These are phyloP conservation scores for Dolichoris vasculosae DNA, from an alignment of 1,140 invertebrate genomes.

Conservation along the genomic window DNA sequence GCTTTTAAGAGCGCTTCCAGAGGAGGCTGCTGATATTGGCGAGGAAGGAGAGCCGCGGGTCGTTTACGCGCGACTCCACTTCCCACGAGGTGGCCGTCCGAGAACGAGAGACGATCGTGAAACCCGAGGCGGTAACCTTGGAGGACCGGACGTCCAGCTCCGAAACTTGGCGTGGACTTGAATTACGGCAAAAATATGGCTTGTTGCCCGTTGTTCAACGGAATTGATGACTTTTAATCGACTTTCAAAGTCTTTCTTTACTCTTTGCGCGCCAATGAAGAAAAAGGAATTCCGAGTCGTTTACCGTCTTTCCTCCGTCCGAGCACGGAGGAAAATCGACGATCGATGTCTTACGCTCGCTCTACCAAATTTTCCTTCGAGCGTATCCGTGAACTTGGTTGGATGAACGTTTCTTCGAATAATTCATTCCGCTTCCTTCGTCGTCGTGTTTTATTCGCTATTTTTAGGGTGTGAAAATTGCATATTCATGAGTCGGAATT, in stretches of 20 bases:
- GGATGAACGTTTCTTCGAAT: too few species aligned
- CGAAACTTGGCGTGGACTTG: neutral
- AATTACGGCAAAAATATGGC: conserved; percentile 5
- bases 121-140: neutral
- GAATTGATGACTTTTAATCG: neutral
- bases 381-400: too few species aligned
- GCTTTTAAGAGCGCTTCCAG: neutral
- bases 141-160: conserved; percentile 14
- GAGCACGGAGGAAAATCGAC: too few species aligned
- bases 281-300: too few species aligned
- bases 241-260: neutral
- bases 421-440: too few species aligned
- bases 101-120: neutral
- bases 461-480: too few species aligned
- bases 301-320: too few species aligned
- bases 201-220: neutral
- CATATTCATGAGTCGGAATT: too few species aligned
- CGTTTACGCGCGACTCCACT: neutral
- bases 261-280: too few species aligned
- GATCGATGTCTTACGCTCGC: too few species aligned
- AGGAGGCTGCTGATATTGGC: neutral
- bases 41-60: neutral
- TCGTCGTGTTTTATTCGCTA: too few species aligned
- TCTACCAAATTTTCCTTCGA: too few species aligned
- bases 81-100: neutral